Evolutionary conservation across 2,888 invertebrate genomes (phyloP).

Genomic region (Drosophila barbarae): DNA sequence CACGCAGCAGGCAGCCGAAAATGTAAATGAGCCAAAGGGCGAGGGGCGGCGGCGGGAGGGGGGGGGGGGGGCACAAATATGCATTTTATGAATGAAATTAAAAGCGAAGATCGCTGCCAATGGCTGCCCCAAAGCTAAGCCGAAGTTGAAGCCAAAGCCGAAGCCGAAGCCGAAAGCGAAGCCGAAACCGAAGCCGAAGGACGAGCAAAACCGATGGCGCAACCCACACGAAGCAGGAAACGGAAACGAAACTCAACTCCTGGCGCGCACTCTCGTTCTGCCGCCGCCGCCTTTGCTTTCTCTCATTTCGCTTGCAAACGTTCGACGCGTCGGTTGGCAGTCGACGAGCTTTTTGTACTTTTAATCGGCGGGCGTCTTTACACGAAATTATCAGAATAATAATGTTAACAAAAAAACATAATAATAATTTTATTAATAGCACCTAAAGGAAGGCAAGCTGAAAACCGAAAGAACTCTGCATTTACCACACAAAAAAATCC

Average conservation of each 20-base stretch:
- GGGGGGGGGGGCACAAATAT: conserved; percentile 31
- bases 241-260: conserved; percentile 18
- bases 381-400: conserved; percentile 6
- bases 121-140: conserved; percentile 13
- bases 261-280: conserved; percentile 15
- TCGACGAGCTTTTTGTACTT: conserved; percentile 36
- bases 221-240: conserved; percentile 10
- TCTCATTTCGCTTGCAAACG: conserved; percentile 76
- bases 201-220: not conserved
- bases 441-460: conserved; percentile 3
- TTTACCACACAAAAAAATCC: conserved; percentile 18
- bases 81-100: conserved; percentile 69
- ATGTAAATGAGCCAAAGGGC: conserved; percentile 37
- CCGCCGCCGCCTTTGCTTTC: conserved; percentile 26
- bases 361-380: conserved; percentile 27
- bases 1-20: conserved; percentile 35
- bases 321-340: conserved; percentile 70
- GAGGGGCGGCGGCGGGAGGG: not conserved
- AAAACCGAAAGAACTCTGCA: conserved; percentile 25
- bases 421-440: not conserved
- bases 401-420: conserved; percentile 7
- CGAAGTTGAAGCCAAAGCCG: conserved; percentile 14
- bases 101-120: conserved; percentile 48
- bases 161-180: conserved; percentile 1
- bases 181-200: conserved; percentile 2